phyloP scores from a whole-genome alignment of 2,797 vertebrate species.

The Apogon hyalosoma region DNA sequence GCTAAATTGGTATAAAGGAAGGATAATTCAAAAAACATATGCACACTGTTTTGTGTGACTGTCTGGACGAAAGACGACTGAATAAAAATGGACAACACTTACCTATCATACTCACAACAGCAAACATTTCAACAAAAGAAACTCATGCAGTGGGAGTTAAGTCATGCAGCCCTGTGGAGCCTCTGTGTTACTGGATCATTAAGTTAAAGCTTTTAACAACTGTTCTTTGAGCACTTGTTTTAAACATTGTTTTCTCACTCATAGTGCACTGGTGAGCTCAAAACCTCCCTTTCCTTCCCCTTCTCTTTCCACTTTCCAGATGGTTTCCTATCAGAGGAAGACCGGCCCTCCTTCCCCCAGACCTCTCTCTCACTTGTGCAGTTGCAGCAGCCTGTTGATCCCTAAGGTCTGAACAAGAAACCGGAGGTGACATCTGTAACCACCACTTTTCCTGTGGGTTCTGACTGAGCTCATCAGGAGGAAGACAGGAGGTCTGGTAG shows the following conservation, averaged over 20 bases:
- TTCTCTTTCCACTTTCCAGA: conserved; percentile 60
- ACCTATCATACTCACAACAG: conserved; percentile 47
- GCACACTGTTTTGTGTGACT: no score
- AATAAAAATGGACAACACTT: conserved; percentile 30
- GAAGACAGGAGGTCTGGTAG: conserved; percentile 11
- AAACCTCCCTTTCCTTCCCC: conserved; percentile 68
- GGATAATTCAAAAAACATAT: conserved; percentile 1
- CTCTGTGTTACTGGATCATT: conserved; percentile 1
- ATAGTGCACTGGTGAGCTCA: conserved; percentile 29
- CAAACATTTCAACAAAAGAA: conserved; percentile 40
- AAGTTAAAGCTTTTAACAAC: background rate
- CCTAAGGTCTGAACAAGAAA: conserved; percentile 34
- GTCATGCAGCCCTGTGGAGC: background rate
- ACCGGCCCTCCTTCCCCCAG: conserved; percentile 28
- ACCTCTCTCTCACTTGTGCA: conserved; percentile 37
- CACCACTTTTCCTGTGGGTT: conserved; percentile 40
- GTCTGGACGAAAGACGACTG: background rate
- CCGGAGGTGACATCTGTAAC: conserved; percentile 61
- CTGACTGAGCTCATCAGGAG: conserved; percentile 45
- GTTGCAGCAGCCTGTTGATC: conserved; percentile 32
- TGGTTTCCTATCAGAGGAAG: conserved; percentile 58
- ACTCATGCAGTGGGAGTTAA: background rate
- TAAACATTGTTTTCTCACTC: conserved; percentile 47
- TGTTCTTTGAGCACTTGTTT: conserved; percentile 16
- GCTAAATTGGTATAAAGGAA: background rate